phyloP scores from a whole-genome alignment of 2,797 vertebrate genomes.

The Sibirionetta formosa region DNA sequence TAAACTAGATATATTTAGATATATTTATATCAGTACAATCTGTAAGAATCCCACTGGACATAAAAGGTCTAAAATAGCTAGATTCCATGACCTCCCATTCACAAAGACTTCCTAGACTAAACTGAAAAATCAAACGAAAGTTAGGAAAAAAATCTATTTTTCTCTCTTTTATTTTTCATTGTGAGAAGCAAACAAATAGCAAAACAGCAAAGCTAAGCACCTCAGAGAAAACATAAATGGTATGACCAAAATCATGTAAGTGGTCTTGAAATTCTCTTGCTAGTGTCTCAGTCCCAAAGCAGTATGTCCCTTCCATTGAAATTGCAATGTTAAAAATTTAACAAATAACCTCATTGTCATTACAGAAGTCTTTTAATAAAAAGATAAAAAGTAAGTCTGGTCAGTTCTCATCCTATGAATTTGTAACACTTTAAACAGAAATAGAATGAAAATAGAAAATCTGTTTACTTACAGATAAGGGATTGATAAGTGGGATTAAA shows the following conservation, averaged over 20 bases:
- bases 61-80: background rate
- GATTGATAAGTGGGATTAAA: background rate
- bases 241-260: background rate
- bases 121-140: background rate
- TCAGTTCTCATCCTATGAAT: background rate
- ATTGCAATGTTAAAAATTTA: background rate
- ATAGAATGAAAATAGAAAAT: background rate
- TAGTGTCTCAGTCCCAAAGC: background rate
- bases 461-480: background rate
- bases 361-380: background rate
- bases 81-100: background rate
- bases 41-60: background rate
- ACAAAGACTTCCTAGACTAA: background rate
- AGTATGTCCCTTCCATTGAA: background rate
- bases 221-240: background rate
- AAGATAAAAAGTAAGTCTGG: background rate
- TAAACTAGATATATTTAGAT: background rate
- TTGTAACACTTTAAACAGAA: background rate
- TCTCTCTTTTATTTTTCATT: background rate
- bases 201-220: rapidly evolving
- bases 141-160: background rate
- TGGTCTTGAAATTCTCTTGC: background rate
- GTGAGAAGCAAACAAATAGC: background rate
- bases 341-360: background rate
- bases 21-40: background rate